Percentiles rank a stretch among this genome's conserved stretches.
These are phyloP conservation scores for Baccha elongata DNA, from an alignment of 2,888 invertebrate species.

Conservation along the genomic window DNA sequence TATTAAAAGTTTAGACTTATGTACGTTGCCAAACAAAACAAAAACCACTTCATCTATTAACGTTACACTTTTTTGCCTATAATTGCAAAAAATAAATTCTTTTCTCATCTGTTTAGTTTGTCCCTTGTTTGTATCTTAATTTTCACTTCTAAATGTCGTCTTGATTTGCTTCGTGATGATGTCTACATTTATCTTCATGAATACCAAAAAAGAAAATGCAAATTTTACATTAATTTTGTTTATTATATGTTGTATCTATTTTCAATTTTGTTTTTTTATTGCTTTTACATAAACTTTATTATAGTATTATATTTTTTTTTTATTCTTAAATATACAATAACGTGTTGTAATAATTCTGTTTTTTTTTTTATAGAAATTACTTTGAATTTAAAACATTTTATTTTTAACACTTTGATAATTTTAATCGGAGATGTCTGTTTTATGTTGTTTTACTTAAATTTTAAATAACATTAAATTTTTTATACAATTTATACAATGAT, in stretches of 20 bases:
- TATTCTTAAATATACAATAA: conserved; percentile 53
- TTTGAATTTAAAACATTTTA: conserved; percentile 28
- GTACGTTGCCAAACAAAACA: no score
- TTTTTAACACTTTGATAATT: conserved; percentile 44
- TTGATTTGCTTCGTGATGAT: no score
- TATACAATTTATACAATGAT: conserved; percentile 67
- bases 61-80: no score
- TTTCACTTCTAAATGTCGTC: no score
- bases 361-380: conserved; percentile 50
- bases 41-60: no score
- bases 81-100: no score
- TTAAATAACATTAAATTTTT: conserved; percentile 12
- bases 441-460: background rate
- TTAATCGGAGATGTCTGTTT: conserved; percentile 49
- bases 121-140: no score
- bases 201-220: conserved; percentile 2
- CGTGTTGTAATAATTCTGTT: conserved; percentile 38
- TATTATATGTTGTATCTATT: conserved; percentile 64
- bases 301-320: conserved; percentile 33
- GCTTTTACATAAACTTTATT: conserved; percentile 68
- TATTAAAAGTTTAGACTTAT: no score
- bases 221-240: conserved; percentile 58
- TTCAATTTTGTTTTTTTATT: conserved; percentile 52
- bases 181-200: no score
- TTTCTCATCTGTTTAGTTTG: no score